These are phyloP conservation scores for Aplochiton taeniatus DNA, from an alignment of 2,797 vertebrate species.

Conservation along the genomic window DNA sequence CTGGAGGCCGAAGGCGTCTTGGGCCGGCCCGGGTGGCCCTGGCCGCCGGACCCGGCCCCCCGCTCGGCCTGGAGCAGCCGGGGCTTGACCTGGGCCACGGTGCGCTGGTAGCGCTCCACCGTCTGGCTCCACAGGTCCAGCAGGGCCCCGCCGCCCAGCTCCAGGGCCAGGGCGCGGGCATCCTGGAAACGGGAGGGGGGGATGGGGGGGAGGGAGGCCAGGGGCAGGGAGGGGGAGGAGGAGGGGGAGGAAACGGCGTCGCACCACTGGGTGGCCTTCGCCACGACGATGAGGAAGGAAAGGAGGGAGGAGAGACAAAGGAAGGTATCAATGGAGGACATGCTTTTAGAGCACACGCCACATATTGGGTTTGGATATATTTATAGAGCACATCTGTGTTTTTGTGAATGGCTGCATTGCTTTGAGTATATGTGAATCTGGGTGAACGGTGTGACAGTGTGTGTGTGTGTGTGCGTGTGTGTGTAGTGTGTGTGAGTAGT, in stretches of 20 bases:
- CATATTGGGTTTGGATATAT: too few relatives aligned
- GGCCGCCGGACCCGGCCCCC: neutral
- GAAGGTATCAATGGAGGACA: slow-evolving; percentile 12
- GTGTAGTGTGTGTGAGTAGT: neutral
- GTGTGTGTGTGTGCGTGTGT: slow-evolving; percentile 8
- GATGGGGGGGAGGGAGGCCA: slow-evolving; percentile 80
- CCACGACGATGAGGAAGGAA: neutral
- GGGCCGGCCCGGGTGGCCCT: slow-evolving; percentile 34
- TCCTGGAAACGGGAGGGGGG: slow-evolving; percentile 85
- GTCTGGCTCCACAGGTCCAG: slow-evolving; percentile 81
- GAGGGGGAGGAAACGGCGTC: slow-evolving; percentile 72
- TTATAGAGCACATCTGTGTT: too few relatives aligned
- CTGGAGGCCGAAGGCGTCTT: slow-evolving; percentile 76
- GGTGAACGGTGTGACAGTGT: neutral
- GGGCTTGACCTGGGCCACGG: slow-evolving; percentile 71
- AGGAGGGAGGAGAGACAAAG: neutral
- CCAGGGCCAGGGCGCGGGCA: slow-evolving; percentile 81
- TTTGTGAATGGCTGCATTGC: too few relatives aligned
- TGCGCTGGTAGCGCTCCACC: slow-evolving; percentile 78
- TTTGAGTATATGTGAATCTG: neutral
- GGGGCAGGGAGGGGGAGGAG: slow-evolving; percentile 59
- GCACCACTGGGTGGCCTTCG: slow-evolving; percentile 77
- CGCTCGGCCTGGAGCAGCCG: slow-evolving; percentile 69
- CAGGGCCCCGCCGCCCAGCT: slow-evolving; percentile 77
- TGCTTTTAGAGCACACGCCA: too few relatives aligned